Evolutionary conservation across 2,888 invertebrate genomes (phyloP).

Genomic region (Sialis fuliginosa): DNA sequence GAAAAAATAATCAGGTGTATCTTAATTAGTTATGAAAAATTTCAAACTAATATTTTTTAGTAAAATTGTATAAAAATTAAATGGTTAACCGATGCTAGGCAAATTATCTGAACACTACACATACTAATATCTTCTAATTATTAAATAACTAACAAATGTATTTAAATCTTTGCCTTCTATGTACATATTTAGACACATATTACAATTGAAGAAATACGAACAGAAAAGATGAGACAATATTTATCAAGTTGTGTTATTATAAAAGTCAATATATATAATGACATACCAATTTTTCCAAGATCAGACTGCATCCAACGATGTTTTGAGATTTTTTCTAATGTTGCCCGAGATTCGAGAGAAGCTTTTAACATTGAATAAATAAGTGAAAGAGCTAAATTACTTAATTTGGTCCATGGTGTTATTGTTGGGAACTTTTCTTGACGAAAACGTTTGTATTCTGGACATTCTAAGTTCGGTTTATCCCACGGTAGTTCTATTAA

Average conservation of each 20-base stretch:
- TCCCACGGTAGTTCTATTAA: constrained; percentile 87
- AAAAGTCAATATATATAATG: background rate
- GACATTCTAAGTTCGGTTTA: constrained; percentile 49
- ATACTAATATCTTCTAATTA: too few species aligned
- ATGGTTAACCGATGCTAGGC: too few species aligned
- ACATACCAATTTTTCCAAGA: constrained; percentile 26
- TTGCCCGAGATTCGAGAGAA: constrained; percentile 43
- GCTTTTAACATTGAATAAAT: constrained; percentile 58
- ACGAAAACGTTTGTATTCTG: constrained; percentile 60
- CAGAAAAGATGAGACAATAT: background rate
- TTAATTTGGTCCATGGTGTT: constrained; percentile 68
- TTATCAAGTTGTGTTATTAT: background rate
- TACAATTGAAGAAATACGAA: too few species aligned
- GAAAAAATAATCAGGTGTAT: too few species aligned
- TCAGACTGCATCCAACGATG: constrained; percentile 56
- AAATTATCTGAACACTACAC: too few species aligned
- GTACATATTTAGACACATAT: too few species aligned
- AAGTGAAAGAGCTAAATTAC: constrained; percentile 54
- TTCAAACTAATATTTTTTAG: too few species aligned
- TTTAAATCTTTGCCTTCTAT: too few species aligned
- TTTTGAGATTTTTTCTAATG: constrained; percentile 45
- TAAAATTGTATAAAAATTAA: too few species aligned
- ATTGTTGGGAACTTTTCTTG: constrained; percentile 42
- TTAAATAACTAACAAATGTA: too few species aligned
- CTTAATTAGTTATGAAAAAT: too few species aligned